Base-by-base conservation (phyloP, 2,113 vertebrate species). In the Barbus barbus region DNA sequence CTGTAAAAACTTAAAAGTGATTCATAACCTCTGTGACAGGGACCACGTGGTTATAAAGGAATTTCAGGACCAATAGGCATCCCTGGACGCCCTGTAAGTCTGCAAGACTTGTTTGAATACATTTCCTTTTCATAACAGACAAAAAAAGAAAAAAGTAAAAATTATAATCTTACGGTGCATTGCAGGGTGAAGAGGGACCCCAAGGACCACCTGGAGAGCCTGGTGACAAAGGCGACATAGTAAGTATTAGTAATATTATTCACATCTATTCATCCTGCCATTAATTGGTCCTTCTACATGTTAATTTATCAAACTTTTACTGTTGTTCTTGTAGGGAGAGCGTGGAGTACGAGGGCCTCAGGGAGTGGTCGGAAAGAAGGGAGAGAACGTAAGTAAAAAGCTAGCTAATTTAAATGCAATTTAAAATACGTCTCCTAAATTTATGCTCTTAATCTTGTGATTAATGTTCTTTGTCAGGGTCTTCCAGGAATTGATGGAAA, bases 401-500 rank as follows among this genome's bases (percentile, higher is more conserved):
- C 22, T 5, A 44, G 75, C 14, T 74, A 83, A 78, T 85, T 28
- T 88, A 13, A 89, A 24, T 53, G 16, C 24, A 16, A 16, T 44
- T 31, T 63, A 26, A 79, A 46, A 44, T 4, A 69, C 14, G 18
- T 67, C 9, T 2, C 1, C 5, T 16, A 26, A 69, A 56, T 13
- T 2, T 71, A 36, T 38, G 46, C 46, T 71, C 28, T 56, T 74
- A 74, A 58, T 79, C n/a, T 28, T 24, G 36, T 78, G 38, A 56
- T 73, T 12, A 74, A 73, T 33, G 81, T 76, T 72, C 86, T 56
- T 72, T 46, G 63, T 4, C 91, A 99, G 98, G 98, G 98, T 84
- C 94, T 97, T 58, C 97, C 98, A 0, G 98, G 98, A 65, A 97
- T 98, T 9, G 97, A 99, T n/a, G 98, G 98, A 86, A 98, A 98